Base-by-base conservation (phyloP, 2,113 vertebrate species). In the Thunnus maccoyii region DNA sequence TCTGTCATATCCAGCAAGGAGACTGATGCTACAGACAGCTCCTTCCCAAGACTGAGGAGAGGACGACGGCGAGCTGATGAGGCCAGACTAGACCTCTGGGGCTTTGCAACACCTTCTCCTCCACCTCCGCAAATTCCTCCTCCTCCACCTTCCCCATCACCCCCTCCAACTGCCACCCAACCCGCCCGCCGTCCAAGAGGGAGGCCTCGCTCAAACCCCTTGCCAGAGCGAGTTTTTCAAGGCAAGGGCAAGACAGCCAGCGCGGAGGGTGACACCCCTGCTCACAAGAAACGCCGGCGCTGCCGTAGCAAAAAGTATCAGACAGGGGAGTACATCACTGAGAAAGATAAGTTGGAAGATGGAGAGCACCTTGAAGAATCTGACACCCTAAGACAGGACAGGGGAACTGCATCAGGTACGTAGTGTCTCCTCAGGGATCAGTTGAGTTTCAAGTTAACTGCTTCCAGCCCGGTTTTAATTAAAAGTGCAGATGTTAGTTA, bases 241-340 rank as follows among this genome's bases (percentile, higher is more conserved):
- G 86, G 88, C 55, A 93, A 93, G 57, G 78, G 70, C 41, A 93
- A 85, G 78, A 10, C 73, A 0, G 82, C 58, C 7, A 6, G 84
- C 1, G 25, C 81, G 0, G 90, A 91, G n/a, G 81, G 87, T 5
- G 91, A 93, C 46, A 41, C 81, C 1, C 94, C 95, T 11, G 56
- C 95, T 78, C 94, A 95, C 72, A 98, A 97, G 95, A 99, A 97
- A 74, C 96, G 98, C 80, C 95, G 95, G 78, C 95, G 97, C 25
- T 97, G 97, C 93, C 96, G 97, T 71, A 99, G 94, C 91, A 95
- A 95, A 76, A 99, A 98, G 83, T 99, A 99, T 82, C 97, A 99
- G 92, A 98, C 96, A 0, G 98, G 97, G 47, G 98, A 99, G 52
- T 99, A 99, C 89, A 85, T 99, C 88, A 97, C 96, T 0, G 97